phyloP scores from a whole-genome alignment of 2,888 invertebrate species.

The Trichogramma evanescens region DNA sequence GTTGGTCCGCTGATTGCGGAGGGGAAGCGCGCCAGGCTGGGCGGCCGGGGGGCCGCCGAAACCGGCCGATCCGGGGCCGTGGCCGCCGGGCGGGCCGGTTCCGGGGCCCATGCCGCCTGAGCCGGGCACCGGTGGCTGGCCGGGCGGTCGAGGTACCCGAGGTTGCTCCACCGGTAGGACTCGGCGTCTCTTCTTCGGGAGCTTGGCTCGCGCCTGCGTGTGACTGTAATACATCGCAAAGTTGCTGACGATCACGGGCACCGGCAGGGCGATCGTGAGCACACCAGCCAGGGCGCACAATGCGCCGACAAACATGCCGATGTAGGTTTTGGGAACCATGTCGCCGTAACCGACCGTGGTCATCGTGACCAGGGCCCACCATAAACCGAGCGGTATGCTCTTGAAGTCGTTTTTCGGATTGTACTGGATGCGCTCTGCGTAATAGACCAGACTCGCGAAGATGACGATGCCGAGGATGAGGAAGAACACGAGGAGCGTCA shows the following conservation, averaged over 20 bases:
- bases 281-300: conserved; percentile 97
- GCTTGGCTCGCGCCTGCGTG: conserved; percentile 93
- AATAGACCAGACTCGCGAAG: conserved; percentile 96
- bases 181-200: conserved; percentile 95
- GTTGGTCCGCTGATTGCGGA: conserved; percentile 72
- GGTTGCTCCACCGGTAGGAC: conserved; percentile 94
- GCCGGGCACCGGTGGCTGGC: conserved; percentile 45
- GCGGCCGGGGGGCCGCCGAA: conserved; percentile 26
- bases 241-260: conserved; percentile 98
- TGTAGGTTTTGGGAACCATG: conserved; percentile 97
- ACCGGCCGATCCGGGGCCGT: conserved; percentile 30
- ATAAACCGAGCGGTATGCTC: conserved; percentile 92
- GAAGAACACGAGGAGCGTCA: conserved; percentile 94
- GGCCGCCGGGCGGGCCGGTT: conserved; percentile 46
- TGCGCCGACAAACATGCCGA: conserved; percentile 97
- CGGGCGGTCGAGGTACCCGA: conserved; percentile 40
- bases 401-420: conserved; percentile 96
- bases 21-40: conserved; percentile 45
- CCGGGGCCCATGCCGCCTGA: conserved; percentile 35
- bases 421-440: conserved; percentile 92
- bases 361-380: conserved; percentile 99
- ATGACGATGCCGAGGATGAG: conserved; percentile 89
- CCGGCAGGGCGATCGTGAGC: conserved; percentile 95
- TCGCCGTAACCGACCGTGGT: conserved; percentile 98
- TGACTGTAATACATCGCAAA: conserved; percentile 96